Conservation (phyloP, 2,113 vertebrate genomes). For the Chloropsis cyanopogon region DNA sequence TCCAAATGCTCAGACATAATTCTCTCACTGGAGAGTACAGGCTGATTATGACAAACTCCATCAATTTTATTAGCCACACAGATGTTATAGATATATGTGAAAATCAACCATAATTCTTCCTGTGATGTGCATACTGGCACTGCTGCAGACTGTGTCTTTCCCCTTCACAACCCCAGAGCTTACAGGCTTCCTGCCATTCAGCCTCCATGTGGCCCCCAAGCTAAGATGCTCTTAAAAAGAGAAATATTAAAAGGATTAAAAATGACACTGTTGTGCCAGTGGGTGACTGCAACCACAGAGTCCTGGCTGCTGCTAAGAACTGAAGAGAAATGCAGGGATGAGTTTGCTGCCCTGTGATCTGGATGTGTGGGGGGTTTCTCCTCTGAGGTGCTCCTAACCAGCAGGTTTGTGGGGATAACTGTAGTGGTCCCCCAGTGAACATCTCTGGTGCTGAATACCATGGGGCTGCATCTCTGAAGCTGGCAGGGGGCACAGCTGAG, state of each 20-base stretch:
- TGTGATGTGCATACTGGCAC: neutral
- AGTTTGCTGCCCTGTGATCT: neutral
- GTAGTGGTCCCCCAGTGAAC: rapidly evolving
- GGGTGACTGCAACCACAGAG: neutral
- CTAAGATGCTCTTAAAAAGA: slow-evolving; percentile 1
- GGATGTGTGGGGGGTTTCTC: rapidly evolving
- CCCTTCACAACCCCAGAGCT: neutral
- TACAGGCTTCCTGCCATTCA: slow-evolving; percentile 33
- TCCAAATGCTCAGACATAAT: slow-evolving; percentile 42
- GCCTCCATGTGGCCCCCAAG: neutral
- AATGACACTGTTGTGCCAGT: slow-evolving; percentile 2
- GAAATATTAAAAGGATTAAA: slow-evolving; percentile 27
- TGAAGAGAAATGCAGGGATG: neutral
- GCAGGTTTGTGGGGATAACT: neutral
- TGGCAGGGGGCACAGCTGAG: neutral
- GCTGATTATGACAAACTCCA: slow-evolving; percentile 54
- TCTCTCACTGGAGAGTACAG: slow-evolving; percentile 55
- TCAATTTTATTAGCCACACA: slow-evolving; percentile 61
- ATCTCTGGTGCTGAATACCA: neutral
- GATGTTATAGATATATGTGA: slow-evolving; percentile 59
- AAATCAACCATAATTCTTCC: slow-evolving; percentile 48
- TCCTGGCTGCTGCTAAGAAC: neutral
- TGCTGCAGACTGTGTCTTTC: neutral
- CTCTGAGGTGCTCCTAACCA: rapidly evolving
- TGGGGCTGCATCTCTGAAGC: neutral